These are phyloP conservation scores for Corythornis cristatus DNA, from an alignment of 2,113 vertebrate genomes.

Conservation along the genomic window DNA sequence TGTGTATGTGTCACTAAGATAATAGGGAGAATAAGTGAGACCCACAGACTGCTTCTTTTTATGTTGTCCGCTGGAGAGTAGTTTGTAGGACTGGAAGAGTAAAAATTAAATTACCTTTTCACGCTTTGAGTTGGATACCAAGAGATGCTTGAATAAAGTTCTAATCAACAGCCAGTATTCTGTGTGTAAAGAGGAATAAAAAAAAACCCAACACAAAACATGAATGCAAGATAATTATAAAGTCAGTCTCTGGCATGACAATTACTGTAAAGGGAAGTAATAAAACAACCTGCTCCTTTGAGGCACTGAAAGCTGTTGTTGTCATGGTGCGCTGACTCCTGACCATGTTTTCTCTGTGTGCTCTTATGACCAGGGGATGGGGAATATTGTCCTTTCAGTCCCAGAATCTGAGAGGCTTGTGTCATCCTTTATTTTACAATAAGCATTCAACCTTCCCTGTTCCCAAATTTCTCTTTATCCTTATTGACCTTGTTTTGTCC, in stretches of 20 bases:
- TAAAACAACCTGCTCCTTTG: not conserved
- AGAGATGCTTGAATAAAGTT: conserved; percentile 36
- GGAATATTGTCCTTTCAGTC: not conserved
- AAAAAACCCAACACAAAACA: not conserved
- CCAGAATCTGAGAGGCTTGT: not conserved
- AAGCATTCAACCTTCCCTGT: not conserved
- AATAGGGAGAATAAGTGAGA: conserved; percentile 7
- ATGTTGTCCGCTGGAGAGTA: not conserved
- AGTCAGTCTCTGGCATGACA: not conserved
- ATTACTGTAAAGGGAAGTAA: not conserved
- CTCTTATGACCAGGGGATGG: not conserved
- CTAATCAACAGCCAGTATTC: conserved; percentile 37
- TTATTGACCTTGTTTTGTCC: not conserved
- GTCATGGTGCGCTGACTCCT: not conserved
- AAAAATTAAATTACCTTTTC: conserved; percentile 59
- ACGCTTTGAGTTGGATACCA: conserved; percentile 40
- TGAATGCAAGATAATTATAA: not conserved
- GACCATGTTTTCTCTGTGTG: not conserved
- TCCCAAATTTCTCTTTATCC: not conserved
- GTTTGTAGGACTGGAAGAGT: conserved; percentile 13
- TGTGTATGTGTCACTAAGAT: not conserved
- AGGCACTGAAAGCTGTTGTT: not conserved
- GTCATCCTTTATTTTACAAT: not conserved
- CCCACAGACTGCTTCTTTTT: not conserved
- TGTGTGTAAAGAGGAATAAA: not conserved